These are phyloP conservation scores for Mylabris phalerata DNA, from an alignment of 1,140 invertebrate species.

Conservation along the genomic window DNA sequence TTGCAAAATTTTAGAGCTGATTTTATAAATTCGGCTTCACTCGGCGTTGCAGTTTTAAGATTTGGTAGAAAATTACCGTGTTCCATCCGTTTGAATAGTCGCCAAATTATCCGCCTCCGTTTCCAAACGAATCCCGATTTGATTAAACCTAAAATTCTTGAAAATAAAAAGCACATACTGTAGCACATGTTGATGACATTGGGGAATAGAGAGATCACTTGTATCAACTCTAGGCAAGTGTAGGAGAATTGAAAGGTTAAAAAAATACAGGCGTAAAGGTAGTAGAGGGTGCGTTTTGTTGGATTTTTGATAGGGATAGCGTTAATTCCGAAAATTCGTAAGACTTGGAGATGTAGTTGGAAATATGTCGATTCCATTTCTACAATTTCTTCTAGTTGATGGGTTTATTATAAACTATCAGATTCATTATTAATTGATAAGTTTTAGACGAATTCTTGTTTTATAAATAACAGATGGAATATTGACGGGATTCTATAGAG, in stretches of 20 bases:
- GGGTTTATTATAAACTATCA: too few species aligned
- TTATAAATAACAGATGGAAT: too few species aligned
- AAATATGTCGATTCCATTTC: not conserved
- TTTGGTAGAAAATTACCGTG: constrained; percentile 11
- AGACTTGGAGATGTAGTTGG: not conserved
- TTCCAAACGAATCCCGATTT: not conserved
- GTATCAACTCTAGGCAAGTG: not conserved
- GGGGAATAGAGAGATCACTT: not conserved
- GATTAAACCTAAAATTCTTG: constrained; percentile 5
- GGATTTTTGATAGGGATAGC: not conserved
- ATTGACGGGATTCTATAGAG: too few species aligned
- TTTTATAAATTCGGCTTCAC: constrained; percentile 8
- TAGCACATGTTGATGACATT: constrained; percentile 11
- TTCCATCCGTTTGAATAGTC: constrained; percentile 2
- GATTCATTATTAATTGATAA: too few species aligned
- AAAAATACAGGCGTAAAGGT: not conserved
- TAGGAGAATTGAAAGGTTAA: not conserved
- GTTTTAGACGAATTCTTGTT: too few species aligned
- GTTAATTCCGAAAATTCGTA: not conserved
- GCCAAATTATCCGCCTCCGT: not conserved
- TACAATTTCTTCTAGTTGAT: not conserved
- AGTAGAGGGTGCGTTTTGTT: not conserved
- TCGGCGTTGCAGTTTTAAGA: constrained; percentile 3
- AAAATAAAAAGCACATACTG: constrained; percentile 5
- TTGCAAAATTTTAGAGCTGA: constrained; percentile 7